phyloP scores from a whole-genome alignment of 2,888 invertebrate species.

The Leptinotarsa haldemani region DNA sequence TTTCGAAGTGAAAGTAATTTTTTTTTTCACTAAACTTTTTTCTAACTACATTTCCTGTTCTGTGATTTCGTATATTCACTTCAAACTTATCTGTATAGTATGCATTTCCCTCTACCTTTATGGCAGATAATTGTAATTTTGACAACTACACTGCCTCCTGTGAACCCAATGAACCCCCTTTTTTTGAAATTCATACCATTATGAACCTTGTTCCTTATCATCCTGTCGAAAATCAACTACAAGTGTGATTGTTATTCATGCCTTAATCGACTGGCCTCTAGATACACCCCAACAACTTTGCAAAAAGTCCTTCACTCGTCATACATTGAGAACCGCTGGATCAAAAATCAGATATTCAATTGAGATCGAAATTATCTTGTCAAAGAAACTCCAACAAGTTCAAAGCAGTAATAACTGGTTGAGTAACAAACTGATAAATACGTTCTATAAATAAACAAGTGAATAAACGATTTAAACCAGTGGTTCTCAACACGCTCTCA shows the following conservation, averaged over 20 bases:
- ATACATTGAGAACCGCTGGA: conserved; percentile 26
- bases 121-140: too few species aligned
- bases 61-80: too few species aligned
- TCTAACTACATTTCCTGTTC: too few species aligned
- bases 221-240: neutral
- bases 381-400: neutral
- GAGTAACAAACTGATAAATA: neutral
- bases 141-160: too few species aligned
- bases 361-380: neutral
- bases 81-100: too few species aligned
- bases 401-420: neutral
- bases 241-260: neutral
- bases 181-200: neutral
- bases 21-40: too few species aligned
- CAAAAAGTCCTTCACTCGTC: conserved; percentile 10
- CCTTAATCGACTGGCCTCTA: neutral
- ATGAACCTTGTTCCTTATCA: neutral
- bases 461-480: conserved; percentile 3
- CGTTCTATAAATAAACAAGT: neutral
- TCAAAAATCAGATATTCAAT: neutral
- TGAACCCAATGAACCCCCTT: neutral
- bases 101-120: too few species aligned
- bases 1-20: too few species aligned
- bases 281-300: neutral
- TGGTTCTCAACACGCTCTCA: conserved; percentile 27